A percentile compares a stretch with the other conserved stretches of the same genome.
Conservation (phyloP, 2,797 vertebrate species). For the Tapera naevia region DNA sequence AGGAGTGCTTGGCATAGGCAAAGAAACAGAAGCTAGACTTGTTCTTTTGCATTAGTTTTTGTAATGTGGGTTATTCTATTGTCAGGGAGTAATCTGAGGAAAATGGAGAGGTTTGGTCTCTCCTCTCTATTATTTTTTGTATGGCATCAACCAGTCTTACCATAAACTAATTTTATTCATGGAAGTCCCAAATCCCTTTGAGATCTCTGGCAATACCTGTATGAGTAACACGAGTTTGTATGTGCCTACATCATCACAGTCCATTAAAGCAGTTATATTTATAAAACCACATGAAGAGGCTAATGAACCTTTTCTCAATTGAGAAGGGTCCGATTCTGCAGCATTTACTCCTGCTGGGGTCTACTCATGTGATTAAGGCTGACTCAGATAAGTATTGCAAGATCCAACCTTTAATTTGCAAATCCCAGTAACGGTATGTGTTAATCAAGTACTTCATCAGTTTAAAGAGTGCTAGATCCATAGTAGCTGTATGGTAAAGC, state of each 20-base stretch:
- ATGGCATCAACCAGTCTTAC: background rate
- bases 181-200: background rate
- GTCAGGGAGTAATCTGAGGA: background rate
- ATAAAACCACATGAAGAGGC: conserved; percentile 5
- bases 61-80: background rate
- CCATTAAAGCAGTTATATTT: background rate
- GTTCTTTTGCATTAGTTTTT: background rate
- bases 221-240: background rate
- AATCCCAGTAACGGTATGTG: conserved; percentile 64
- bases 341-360: conserved; percentile 2
- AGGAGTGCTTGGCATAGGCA: background rate
- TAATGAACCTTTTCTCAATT: conserved; percentile 32
- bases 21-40: background rate
- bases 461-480: conserved; percentile 46
- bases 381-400: conserved; percentile 32
- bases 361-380: conserved; percentile 22
- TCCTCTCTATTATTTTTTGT: background rate
- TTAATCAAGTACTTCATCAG: conserved; percentile 69
- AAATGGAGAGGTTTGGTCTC: background rate
- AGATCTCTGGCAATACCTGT: background rate
- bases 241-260: background rate
- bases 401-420: conserved; percentile 67
- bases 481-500: conserved; percentile 51
- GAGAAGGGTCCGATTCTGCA: background rate
- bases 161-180: background rate